Evolutionary conservation across 2,113 vertebrate species (phyloP), one percentile per base, ranked within the genome.

Genomic region (Dolichotis patagonum): DNA sequence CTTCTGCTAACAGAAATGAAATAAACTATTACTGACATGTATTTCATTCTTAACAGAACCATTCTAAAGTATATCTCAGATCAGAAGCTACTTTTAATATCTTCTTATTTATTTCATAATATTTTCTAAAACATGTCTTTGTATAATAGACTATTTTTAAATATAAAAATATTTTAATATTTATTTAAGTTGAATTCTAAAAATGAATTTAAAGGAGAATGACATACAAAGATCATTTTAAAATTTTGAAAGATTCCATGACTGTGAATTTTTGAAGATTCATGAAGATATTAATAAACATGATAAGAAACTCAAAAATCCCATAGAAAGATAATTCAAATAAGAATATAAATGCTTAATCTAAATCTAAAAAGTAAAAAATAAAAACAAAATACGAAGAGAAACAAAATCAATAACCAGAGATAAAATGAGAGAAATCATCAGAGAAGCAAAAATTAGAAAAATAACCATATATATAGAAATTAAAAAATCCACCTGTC

Each of bases 381-480:
- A 1, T 17, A 82, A 30, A 63, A 56, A 12, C 30, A 88, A 22
- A 38, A 67, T 67, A 75, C 20, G 49, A 90, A 62, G 7, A 90
- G 7, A 41, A 24, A 43, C 13, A 10, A 9, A 80, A 35, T 52
- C 16, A 80, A 5, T 17, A 80, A 77, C 10, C 7, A 49, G 14
- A 80, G 30, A 54, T 80, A 30, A 73, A 73, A 67, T 41, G 35
- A 93, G 16, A 85, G 43, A 86, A 86, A 63, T 3, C 1, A 32
- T 80, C 41, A 90, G 46, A 86, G 52, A 81, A 93, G 17, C 41
- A 85, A 90, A 32, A 85, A 71, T 86, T 56, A 73, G n/a, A 75
- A 46, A 65, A 86, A 73, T 12, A 38, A 10, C 17, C 52, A 65
- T 46, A 75, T 63, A 71, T 12, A 75, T 56, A 75, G 81, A 86